Percentiles rank a stretch among this genome's conserved stretches.
These are phyloP conservation scores for Caenorhabditis sp. DNA, from an alignment of 2,888 invertebrate species.

Conservation along the genomic window DNA sequence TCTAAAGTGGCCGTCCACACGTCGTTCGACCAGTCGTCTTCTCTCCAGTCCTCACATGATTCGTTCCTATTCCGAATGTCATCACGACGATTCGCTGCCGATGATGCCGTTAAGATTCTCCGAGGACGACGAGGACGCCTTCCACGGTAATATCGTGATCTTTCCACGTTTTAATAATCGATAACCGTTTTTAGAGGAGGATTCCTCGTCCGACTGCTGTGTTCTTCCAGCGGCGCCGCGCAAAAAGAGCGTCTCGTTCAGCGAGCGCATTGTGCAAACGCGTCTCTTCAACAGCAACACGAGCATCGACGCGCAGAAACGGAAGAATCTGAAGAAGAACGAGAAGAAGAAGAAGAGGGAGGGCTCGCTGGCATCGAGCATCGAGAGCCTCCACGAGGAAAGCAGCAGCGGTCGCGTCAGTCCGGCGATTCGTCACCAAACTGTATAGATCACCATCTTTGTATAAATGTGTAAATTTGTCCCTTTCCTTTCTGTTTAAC, in stretches of 20 bases:
- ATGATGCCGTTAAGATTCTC: conserved; percentile 42
- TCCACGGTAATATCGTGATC: conserved; percentile 29
- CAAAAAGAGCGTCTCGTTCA: conserved; percentile 56
- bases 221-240: conserved; percentile 33
- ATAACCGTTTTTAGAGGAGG: too few relatives aligned
- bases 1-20: conserved; percentile 44
- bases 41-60: conserved; percentile 15
- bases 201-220: conserved; percentile 26
- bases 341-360: conserved; percentile 59
- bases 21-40: background rate
- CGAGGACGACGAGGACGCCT: conserved; percentile 53
- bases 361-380: conserved; percentile 23
- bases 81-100: conserved; percentile 19
- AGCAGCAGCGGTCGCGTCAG: conserved; percentile 18
- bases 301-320: conserved; percentile 44
- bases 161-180: too few relatives aligned
- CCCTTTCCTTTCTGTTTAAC: conserved; percentile 17
- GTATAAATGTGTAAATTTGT: conserved; percentile 49
- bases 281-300: conserved; percentile 55
- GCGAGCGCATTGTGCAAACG: conserved; percentile 45
- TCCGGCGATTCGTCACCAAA: conserved; percentile 40
- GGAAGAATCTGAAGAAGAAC: conserved; percentile 52
- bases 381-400: conserved; percentile 43
- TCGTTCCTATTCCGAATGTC: conserved; percentile 51
- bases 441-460: conserved; percentile 33